phyloP scores from a whole-genome alignment of 92 coral and sea anemone genomes.

The Epizoanthus rinbou region DNA sequence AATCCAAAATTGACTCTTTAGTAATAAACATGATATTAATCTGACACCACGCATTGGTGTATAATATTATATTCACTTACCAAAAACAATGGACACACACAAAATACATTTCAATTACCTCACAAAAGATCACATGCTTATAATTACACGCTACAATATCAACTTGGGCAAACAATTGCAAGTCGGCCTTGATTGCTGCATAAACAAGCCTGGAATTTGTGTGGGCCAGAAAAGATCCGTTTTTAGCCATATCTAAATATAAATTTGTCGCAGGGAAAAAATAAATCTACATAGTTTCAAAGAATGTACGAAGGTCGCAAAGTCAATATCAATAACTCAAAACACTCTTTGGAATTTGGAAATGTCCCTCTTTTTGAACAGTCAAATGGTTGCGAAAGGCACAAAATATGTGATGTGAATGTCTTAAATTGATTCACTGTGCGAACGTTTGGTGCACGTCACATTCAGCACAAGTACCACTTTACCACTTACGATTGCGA shows the following conservation, averaged over 20 bases:
- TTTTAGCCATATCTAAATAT: slow-evolving; percentile 1
- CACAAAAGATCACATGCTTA: slow-evolving; percentile 15
- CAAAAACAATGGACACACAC: neutral
- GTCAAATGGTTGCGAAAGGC: too few species aligned
- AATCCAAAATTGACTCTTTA: too few species aligned
- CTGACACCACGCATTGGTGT: neutral
- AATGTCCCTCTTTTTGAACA: too few species aligned
- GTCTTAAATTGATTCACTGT: too few species aligned
- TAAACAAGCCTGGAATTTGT: slow-evolving; percentile 8
- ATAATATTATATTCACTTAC: neutral
- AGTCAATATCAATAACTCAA: neutral
- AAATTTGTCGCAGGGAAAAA: neutral
- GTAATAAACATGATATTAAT: too few species aligned
- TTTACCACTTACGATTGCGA: too few species aligned
- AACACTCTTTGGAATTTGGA: neutral
- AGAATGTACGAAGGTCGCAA: neutral
- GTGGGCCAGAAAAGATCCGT: neutral
- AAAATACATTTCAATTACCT: neutral
- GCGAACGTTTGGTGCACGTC: too few species aligned
- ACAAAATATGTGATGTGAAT: too few species aligned
- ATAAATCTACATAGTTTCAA: neutral
- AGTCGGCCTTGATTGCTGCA: neutral
- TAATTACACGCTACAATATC: neutral
- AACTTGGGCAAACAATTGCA: neutral
- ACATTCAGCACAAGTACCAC: too few species aligned